A percentile compares a stretch with the other conserved stretches of the same genome.
Evolutionary conservation across 2,888 invertebrate genomes (phyloP).

Genomic region (Alloplasta piceator): DNA sequence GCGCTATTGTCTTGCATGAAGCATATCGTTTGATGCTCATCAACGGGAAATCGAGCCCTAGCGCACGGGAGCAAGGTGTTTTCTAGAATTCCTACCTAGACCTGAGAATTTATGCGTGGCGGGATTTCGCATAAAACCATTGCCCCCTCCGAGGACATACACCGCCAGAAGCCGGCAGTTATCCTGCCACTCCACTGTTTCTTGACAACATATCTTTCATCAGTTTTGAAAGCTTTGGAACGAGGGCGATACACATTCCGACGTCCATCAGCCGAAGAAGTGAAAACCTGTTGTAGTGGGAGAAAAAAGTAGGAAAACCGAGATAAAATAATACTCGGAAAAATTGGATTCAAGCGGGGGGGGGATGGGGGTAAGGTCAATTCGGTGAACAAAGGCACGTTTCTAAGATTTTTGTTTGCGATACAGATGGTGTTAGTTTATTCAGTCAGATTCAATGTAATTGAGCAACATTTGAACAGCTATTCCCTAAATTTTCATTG

Average conservation of each 20-base stretch:
- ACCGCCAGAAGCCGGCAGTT: slow-evolving; percentile 57
- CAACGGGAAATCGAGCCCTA: no score
- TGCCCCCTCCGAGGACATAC: slow-evolving; percentile 51
- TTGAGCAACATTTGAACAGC: no score
- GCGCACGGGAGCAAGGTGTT: slow-evolving; percentile 58
- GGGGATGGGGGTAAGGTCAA: no score
- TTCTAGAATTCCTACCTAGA: slow-evolving; percentile 59
- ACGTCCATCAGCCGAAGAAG: slow-evolving; percentile 37
- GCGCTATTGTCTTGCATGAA: no score
- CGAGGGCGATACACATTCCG: slow-evolving; percentile 6
- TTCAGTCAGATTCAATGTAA: no score
- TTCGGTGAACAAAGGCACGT: no score
- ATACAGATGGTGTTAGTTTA: no score
- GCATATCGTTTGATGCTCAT: no score
- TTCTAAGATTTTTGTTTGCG: no score
- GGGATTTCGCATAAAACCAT: slow-evolving; percentile 49
- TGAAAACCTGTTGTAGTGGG: slow-evolving; percentile 29
- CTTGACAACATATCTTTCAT: slow-evolving; percentile 14
- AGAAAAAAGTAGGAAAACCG: not conserved
- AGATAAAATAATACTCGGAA: no score
- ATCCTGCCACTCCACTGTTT: slow-evolving; percentile 35
- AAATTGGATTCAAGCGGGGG: no score
- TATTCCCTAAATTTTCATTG: no score
- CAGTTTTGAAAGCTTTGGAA: not conserved
- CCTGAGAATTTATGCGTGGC: slow-evolving; percentile 45